phyloP scores from a whole-genome alignment of 1,140 invertebrate species.

The Drosophila saltans region DNA sequence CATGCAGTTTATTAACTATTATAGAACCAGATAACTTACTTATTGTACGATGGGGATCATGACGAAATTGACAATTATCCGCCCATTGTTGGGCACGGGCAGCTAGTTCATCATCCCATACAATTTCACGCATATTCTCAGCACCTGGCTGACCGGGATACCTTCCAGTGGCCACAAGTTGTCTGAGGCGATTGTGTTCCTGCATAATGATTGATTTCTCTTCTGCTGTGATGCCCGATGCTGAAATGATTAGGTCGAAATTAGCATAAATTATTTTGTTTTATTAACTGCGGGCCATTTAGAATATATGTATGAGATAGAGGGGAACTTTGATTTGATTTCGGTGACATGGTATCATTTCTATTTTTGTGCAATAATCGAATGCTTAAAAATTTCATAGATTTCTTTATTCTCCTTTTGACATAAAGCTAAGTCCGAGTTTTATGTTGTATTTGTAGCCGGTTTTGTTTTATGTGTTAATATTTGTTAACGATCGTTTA shows the following conservation, averaged over 20 bases:
- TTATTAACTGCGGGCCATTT: not conserved
- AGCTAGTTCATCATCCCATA: constrained; percentile 95
- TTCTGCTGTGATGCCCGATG: constrained; percentile 86
- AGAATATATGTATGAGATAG: constrained; percentile 51
- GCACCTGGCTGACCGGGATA: constrained; percentile 90
- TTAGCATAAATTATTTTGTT: constrained; percentile 65
- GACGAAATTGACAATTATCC: constrained; percentile 89
- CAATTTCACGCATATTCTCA: constrained; percentile 93
- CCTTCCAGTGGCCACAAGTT: constrained; percentile 90
- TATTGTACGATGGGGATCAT: constrained; percentile 87
- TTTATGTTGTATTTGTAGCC: constrained; percentile 38
- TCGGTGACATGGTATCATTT: constrained; percentile 67
- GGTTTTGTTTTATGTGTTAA: constrained; percentile 51
- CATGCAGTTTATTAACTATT: not conserved
- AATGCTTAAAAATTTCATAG: constrained; percentile 56
- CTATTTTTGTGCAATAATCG: constrained; percentile 67
- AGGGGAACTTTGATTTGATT: constrained; percentile 1
- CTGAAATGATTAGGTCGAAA: constrained; percentile 78
- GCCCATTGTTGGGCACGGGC: constrained; percentile 92
- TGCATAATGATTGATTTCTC: constrained; percentile 90
- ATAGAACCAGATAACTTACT: constrained; percentile 84
- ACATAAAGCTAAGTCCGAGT: constrained; percentile 18
- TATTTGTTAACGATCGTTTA: constrained; percentile 48
- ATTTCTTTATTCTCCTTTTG: constrained; percentile 48
- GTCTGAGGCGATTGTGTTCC: constrained; percentile 90